Evolutionary conservation across 2,888 invertebrate species (phyloP).

Genomic region (Galeruca laticollis): DNA sequence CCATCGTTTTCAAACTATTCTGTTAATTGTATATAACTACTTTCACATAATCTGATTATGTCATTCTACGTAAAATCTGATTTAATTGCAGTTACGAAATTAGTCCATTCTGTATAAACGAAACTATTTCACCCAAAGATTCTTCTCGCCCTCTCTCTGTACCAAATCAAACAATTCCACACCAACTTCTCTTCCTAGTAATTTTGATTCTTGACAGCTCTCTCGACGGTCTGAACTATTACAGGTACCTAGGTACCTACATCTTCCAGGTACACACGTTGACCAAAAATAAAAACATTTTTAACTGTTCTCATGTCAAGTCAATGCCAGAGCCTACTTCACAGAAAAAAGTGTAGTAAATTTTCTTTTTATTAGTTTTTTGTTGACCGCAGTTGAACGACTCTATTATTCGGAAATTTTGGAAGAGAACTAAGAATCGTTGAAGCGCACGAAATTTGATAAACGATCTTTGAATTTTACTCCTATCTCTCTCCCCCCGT

Average conservation of each 20-base stretch:
- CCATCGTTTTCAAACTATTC: too few relatives aligned
- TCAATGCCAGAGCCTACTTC: conserved; percentile 60
- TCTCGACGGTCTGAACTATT: background rate
- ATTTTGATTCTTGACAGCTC: conserved; percentile 6
- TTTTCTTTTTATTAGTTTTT: conserved; percentile 62
- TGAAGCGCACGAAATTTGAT: conserved; percentile 62
- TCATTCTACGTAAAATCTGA: too few relatives aligned
- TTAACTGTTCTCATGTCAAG: conserved; percentile 59
- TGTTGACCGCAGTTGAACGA: conserved; percentile 57
- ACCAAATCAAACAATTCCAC: background rate
- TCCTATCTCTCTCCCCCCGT: conserved; percentile 13
- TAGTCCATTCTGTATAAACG: background rate
- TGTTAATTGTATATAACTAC: too few relatives aligned
- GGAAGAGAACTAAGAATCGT: conserved; percentile 55
- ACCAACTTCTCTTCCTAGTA: background rate
- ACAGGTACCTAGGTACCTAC: conserved; percentile 1
- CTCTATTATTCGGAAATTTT: conserved; percentile 64
- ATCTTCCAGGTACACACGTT: conserved; percentile 54
- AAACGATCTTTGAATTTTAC: conserved; percentile 57
- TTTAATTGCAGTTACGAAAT: background rate
- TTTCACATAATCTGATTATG: too few relatives aligned
- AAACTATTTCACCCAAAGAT: background rate
- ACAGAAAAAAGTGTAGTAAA: conserved; percentile 63
- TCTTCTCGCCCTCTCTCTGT: background rate
- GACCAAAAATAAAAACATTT: conserved; percentile 45